A percentile compares a stretch with the other conserved stretches of the same genome.
These are phyloP conservation scores for Rhynchophorus ferrugineus DNA, from an alignment of 1,140 invertebrate genomes.

Conservation along the genomic window DNA sequence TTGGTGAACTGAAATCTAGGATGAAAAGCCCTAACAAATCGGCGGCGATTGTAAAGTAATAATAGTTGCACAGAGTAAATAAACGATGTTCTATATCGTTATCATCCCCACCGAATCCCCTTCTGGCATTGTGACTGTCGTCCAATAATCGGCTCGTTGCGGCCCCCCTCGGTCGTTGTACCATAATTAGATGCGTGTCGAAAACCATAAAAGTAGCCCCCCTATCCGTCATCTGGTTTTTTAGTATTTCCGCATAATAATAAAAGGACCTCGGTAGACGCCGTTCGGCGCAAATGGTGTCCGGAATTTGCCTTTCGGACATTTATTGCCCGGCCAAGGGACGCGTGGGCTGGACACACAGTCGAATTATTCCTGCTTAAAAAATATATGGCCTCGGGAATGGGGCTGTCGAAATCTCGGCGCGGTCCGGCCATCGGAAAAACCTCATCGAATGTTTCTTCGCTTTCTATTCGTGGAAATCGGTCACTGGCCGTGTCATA, in stretches of 20 bases:
- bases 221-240: conserved; percentile 38
- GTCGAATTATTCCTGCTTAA: conserved; percentile 10
- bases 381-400: conserved; percentile 20
- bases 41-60: too few relatives aligned
- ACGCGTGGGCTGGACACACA: conserved; percentile 15
- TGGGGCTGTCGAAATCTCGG: too few relatives aligned
- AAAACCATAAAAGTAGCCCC: conserved; percentile 28
- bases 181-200: conserved; percentile 38
- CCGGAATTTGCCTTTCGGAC: conserved; percentile 39
- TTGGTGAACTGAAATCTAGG: too few relatives aligned
- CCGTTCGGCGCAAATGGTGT: conserved; percentile 41
- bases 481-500: too few relatives aligned
- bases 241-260: conserved; percentile 42
- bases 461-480: too few relatives aligned
- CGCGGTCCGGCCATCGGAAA: too few relatives aligned
- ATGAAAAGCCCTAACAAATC: too few relatives aligned
- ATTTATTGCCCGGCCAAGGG: conserved; percentile 32
- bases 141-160: conserved; percentile 31
- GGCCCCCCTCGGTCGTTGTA: conserved; percentile 7
- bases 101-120: background rate
- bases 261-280: conserved; percentile 35
- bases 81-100: too few relatives aligned
- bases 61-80: too few relatives aligned
- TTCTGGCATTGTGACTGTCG: background rate
- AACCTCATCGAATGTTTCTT: too few relatives aligned